phyloP scores from a whole-genome alignment of 2,113 vertebrate species.

The Microtus richardsoni region DNA sequence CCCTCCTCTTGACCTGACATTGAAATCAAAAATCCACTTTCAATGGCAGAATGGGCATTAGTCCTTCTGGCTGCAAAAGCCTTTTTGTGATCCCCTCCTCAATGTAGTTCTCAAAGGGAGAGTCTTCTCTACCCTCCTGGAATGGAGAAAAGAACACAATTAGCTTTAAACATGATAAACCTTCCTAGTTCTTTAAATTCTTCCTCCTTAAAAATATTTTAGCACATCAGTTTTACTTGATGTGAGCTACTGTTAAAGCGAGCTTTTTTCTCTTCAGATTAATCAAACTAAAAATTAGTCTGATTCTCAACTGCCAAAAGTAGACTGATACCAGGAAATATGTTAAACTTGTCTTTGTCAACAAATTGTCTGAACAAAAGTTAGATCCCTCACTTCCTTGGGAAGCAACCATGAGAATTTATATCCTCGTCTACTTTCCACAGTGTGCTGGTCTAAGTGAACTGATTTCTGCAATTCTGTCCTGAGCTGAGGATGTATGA shows the following conservation, averaged over 20 bases:
- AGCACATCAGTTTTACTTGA: background rate
- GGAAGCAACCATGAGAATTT: background rate
- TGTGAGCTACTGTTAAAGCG: background rate
- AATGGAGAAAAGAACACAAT: background rate
- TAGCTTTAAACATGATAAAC: background rate
- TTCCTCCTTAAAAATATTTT: background rate
- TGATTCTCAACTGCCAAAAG: background rate
- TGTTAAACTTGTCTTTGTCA: background rate
- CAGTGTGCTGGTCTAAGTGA: background rate
- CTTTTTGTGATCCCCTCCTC: background rate
- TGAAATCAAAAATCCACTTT: background rate
- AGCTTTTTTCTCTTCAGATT: background rate
- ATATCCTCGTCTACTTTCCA: background rate
- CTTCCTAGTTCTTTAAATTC: conserved; percentile 3
- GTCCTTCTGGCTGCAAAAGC: background rate
- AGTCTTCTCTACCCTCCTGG: background rate
- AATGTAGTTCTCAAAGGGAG: background rate
- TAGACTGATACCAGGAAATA: background rate
- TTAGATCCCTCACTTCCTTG: background rate
- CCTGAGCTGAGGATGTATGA: background rate
- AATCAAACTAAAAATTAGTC: conserved; percentile 47
- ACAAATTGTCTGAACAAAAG: conserved; percentile 3
- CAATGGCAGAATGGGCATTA: background rate
- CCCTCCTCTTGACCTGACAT: background rate
- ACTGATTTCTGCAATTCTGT: background rate